Evolutionary conservation across 2,113 vertebrate species (phyloP), one percentile per base, ranked within the genome.

Genomic region (Clupea harengus): DNA sequence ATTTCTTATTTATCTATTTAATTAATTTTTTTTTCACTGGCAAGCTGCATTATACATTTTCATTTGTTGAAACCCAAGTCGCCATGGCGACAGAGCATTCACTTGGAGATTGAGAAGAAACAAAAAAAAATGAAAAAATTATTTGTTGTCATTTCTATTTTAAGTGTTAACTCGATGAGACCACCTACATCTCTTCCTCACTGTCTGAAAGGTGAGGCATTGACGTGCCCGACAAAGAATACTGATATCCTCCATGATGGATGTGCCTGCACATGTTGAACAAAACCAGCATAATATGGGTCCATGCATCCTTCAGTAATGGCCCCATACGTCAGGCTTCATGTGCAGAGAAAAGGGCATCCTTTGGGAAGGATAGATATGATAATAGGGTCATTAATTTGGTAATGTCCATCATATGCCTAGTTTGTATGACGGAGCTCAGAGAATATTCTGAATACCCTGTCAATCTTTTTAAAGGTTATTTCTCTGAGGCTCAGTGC

Each of bases 1-100:
- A 1, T 32, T 28, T 72, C 4, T 39, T 39, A 1, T 39, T 39
- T 39, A 1, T 39, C 39, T 39, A 39, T 39, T 39, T 39, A 39
- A 39, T 39, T 2, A 39, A n/a, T n/a, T 39, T 39, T 39, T 39
- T 39, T 39, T 15, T 39, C 72, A 15, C 72, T 78, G 72, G 2
- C 72, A 78, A 28, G 3, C 72, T 78, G 39, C 13, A 13, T 78
- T 78, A 78, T 6, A 28, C 15, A 39, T 54, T 54, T 22, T 22
- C 3, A 60, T 60, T 22, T 60, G 18, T 22, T 28, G 72, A 39
- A 39, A 2, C 64, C 28, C 72, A 78, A 39, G 72, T 78, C 28
- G 15, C 72, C 91, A 93, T 93, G 92, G 84, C 87, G 44, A 93
- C 91, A 83, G 86, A 89, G 28, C 25, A 75, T 39, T 75, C 67